Percentiles rank a stretch among this genome's conserved stretches.
Evolutionary conservation across 1,140 invertebrate species (phyloP).

Genomic region (Drosophila paulistorum): DNA sequence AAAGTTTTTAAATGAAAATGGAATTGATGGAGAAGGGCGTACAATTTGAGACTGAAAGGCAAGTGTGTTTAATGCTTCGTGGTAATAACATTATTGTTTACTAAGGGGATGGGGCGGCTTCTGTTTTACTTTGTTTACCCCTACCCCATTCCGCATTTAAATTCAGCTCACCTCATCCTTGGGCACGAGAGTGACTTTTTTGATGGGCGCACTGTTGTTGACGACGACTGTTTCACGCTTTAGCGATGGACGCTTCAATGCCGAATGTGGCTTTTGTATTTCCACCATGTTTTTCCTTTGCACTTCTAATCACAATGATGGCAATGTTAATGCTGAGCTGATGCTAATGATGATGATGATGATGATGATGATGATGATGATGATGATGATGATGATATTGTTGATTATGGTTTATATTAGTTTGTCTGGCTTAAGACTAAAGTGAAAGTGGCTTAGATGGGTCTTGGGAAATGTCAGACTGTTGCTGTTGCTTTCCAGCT

Average conservation of each 20-base stretch:
- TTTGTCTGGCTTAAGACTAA: constrained; percentile 31
- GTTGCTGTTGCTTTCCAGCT: constrained; percentile 23
- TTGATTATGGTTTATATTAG: constrained; percentile 51
- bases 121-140: too few relatives aligned
- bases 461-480: constrained; percentile 29
- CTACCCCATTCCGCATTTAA: neutral
- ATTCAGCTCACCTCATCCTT: constrained; percentile 75
- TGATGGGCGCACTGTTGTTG: constrained; percentile 81
- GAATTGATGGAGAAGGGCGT: too few relatives aligned
- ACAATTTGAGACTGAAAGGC: too few relatives aligned
- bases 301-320: constrained; percentile 17
- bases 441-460: constrained; percentile 34
- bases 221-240: constrained; percentile 82
- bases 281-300: constrained; percentile 65
- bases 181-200: constrained; percentile 80
- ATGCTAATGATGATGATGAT: constrained; percentile 11
- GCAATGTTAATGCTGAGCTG: constrained; percentile 15
- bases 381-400: constrained; percentile 9
- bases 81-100: too few relatives aligned
- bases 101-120: too few relatives aligned
- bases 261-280: constrained; percentile 82
- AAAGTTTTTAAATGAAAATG: too few relatives aligned
- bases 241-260: constrained; percentile 74
- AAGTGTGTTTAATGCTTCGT: too few relatives aligned
- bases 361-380: constrained; percentile 5